Evolutionary conservation across 2,797 vertebrate genomes (phyloP).

Genomic region (Peromyscus aztecus): DNA sequence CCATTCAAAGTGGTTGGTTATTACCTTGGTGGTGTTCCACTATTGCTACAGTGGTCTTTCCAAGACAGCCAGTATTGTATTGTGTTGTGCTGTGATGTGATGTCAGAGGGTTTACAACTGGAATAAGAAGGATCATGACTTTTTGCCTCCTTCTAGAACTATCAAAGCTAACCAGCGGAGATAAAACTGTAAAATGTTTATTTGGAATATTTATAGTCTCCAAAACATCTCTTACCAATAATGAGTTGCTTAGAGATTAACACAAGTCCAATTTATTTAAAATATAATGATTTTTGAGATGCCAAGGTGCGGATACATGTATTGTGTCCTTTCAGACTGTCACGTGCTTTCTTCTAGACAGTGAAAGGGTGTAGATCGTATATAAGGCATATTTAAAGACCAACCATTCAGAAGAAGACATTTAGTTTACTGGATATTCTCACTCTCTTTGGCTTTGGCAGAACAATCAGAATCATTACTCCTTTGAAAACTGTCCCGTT

Average conservation of each 20-base stretch:
- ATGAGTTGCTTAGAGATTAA: not conserved
- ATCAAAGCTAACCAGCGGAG: not conserved
- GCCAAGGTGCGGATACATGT: not conserved
- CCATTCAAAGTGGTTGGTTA: not conserved
- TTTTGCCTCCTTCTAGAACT: not conserved
- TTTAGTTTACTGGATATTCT: conserved; percentile 38
- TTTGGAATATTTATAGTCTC: conserved; percentile 3
- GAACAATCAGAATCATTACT: conserved; percentile 36
- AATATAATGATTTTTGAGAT: conserved; percentile 1
- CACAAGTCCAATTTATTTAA: conserved; percentile 12
- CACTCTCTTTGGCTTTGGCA: conserved; percentile 57
- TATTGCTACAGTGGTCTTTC: not conserved
- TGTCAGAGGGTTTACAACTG: not conserved
- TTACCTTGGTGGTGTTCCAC: not conserved
- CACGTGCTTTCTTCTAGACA: conserved; percentile 2
- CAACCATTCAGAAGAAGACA: conserved; percentile 30
- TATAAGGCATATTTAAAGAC: conserved; percentile 49
- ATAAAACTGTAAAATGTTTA: not conserved
- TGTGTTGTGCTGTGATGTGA: not conserved
- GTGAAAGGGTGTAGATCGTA: not conserved
- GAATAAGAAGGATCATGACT: too few relatives aligned
- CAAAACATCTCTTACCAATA: not conserved
- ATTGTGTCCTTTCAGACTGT: not conserved
- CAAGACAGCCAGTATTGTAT: not conserved
- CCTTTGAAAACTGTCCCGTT: conserved; percentile 29